Percentiles rank a stretch among this genome's conserved stretches.
Conservation (phyloP, 2,113 vertebrate species). For the Aleadryas rufinucha region DNA sequence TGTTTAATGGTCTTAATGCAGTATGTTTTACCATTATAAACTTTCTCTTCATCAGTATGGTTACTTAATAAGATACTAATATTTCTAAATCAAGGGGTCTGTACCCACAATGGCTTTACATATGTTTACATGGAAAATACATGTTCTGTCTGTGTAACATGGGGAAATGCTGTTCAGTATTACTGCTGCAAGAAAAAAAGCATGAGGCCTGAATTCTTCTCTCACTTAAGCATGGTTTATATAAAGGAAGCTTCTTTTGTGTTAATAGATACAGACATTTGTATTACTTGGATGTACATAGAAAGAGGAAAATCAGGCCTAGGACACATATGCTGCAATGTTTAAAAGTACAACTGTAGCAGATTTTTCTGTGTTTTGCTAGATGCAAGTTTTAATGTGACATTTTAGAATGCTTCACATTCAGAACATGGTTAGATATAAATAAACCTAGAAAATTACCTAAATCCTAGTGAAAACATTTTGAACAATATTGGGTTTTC, state of each 20-base stretch:
- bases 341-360: not conserved
- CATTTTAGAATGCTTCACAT: not conserved
- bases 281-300: not conserved
- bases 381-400: not conserved
- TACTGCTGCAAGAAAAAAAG: not conserved
- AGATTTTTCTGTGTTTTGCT: not conserved
- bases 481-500: not conserved
- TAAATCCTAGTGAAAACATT: not conserved
- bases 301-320: not conserved
- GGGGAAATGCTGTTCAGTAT: not conserved
- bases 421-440: not conserved
- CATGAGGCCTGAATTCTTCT: not conserved
- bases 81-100: constrained; percentile 1
- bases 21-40: constrained; percentile 51
- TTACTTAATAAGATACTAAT: constrained; percentile 5
- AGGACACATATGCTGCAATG: not conserved
- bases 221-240: not conserved
- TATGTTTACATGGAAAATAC: not conserved
- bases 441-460: not conserved
- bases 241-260: not conserved
- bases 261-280: not conserved
- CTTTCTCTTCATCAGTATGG: constrained; percentile 2
- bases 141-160: not conserved
- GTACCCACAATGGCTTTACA: not conserved
- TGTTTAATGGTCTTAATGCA: constrained; percentile 53